phyloP scores from a whole-genome alignment of 2,888 invertebrate genomes.

The Cyclophora albipunctata region DNA sequence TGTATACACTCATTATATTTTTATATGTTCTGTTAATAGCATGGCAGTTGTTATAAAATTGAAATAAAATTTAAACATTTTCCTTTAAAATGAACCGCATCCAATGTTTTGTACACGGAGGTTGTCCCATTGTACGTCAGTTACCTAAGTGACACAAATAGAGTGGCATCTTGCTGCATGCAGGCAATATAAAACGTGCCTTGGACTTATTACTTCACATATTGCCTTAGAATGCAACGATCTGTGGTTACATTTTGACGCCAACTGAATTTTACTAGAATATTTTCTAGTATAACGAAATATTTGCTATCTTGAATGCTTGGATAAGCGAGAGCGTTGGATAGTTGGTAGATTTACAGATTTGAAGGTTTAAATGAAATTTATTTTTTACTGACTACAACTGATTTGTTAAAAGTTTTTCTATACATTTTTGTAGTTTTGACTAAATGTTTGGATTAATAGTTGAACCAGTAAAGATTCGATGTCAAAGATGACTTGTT shows the following conservation, averaged over 20 bases:
- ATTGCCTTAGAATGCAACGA: constrained; percentile 27
- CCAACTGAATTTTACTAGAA: constrained; percentile 6
- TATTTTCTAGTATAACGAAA: constrained; percentile 14
- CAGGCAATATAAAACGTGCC: constrained; percentile 71
- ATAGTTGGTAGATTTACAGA: no score
- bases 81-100: constrained; percentile 7
- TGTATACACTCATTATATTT: not conserved
- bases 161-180: constrained; percentile 53
- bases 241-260: constrained; percentile 23
- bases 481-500: no score
- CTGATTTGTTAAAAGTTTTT: no score
- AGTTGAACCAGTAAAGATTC: no score
- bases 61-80: not conserved
- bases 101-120: constrained; percentile 4
- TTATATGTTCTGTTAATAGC: no score
- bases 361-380: no score
- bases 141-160: constrained; percentile 65
- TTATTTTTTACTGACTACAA: no score
- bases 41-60: no score
- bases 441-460: no score
- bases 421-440: no score
- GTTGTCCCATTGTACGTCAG: constrained; percentile 21
- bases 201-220: constrained; percentile 47
- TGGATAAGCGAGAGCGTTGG: no score
- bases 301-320: not conserved